These are phyloP conservation scores for Abrostola triplasia DNA, from an alignment of 2,888 invertebrate genomes.

Conservation along the genomic window DNA sequence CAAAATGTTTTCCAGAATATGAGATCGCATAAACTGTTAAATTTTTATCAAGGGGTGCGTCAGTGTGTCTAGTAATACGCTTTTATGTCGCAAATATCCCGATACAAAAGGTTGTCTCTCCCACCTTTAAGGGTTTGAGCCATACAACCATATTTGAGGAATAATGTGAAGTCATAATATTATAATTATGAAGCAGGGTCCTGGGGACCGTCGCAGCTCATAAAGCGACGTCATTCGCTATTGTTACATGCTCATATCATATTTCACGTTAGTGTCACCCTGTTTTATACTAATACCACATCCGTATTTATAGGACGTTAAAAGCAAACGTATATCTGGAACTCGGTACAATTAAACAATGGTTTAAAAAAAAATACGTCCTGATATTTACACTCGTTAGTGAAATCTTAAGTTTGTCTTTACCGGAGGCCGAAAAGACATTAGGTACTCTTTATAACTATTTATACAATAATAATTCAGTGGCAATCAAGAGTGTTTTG, in stretches of 20 bases:
- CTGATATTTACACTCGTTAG: too few species aligned
- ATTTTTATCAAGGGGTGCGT: constrained; percentile 55
- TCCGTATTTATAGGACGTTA: constrained; percentile 40
- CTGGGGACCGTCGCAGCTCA: constrained; percentile 65
- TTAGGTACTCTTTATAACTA: too few species aligned
- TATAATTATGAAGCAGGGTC: constrained; percentile 78
- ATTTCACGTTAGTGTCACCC: constrained; percentile 71
- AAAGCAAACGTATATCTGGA: constrained; percentile 35
- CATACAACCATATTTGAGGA: constrained; percentile 63
- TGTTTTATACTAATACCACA: constrained; percentile 71
- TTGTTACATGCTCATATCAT: constrained; percentile 76
- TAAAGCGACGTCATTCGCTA: constrained; percentile 78
- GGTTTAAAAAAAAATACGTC: constrained; percentile 1
- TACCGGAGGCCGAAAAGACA: too few species aligned
- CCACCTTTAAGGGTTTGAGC: constrained; percentile 65
- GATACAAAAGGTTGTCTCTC: constrained; percentile 62
- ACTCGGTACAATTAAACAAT: constrained; percentile 21
- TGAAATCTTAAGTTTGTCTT: too few species aligned
- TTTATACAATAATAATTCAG: too few species aligned
- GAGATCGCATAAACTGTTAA: constrained; percentile 47
- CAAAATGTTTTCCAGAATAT: constrained; percentile 32
- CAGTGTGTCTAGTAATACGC: constrained; percentile 57
- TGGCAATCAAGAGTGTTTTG: too few species aligned
- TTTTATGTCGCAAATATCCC: constrained; percentile 62
- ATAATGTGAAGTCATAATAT: constrained; percentile 86